phyloP scores from a whole-genome alignment of 2,888 invertebrate genomes.

The Netelia fuscicornis region DNA sequence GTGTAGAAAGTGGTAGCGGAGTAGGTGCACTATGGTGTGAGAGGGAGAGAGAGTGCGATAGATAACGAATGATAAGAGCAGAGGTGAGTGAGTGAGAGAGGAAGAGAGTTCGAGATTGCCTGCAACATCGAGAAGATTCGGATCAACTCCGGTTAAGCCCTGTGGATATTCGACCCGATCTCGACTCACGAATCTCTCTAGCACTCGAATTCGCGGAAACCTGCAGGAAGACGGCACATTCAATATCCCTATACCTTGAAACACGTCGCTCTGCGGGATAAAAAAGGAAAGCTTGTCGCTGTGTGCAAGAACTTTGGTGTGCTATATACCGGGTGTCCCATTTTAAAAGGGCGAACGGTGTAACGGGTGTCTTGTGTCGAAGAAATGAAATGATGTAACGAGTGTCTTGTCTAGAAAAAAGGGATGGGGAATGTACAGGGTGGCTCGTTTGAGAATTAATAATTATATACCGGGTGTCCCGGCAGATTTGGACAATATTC shows the following conservation, averaged over 20 bases:
- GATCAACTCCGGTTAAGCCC: constrained; percentile 28
- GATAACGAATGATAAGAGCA: constrained; percentile 52
- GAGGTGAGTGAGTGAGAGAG: neutral
- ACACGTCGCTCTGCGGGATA: neutral
- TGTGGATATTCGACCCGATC: constrained; percentile 47
- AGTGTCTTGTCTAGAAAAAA: no score
- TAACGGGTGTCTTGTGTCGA: no score
- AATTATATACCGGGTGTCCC: no score
- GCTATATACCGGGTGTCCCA: no score
- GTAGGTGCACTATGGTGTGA: constrained; percentile 23
- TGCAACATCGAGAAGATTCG: constrained; percentile 27
- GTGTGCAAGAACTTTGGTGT: no score
- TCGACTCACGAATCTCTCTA: constrained; percentile 56
- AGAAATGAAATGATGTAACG: no score
- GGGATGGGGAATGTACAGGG: no score
- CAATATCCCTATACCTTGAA: neutral
- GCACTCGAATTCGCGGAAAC: constrained; percentile 32
- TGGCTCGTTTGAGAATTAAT: no score
- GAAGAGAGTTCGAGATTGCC: constrained; percentile 44
- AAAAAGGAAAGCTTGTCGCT: no score
- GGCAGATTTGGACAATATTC: no score
- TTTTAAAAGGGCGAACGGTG: no score
- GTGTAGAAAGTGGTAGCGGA: constrained; percentile 16
- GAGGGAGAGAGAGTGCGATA: neutral
- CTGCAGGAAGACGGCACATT: constrained; percentile 1